Evolutionary conservation across 2,113 vertebrate species (phyloP).

Genomic region (Lucifuga dentata): DNA sequence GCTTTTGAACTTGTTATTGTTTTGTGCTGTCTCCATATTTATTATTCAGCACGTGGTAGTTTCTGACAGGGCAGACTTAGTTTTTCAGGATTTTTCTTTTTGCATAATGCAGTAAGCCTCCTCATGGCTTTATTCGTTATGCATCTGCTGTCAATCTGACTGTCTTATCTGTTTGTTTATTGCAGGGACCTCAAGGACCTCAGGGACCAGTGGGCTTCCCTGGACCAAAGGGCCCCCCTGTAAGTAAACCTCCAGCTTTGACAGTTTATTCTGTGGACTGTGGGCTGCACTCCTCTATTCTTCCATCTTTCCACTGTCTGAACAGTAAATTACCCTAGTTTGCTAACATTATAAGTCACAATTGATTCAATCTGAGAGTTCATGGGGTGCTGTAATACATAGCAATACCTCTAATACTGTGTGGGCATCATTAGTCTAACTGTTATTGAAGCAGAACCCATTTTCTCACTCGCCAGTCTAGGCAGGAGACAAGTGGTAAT

Average conservation of each 20-base stretch:
- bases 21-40: not conserved
- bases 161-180: constrained; percentile 41
- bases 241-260: constrained; percentile 79
- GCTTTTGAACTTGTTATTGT: not conserved
- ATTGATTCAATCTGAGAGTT: constrained; percentile 53
- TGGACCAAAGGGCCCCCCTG: constrained; percentile 95
- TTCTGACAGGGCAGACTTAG: not conserved
- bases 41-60: not conserved
- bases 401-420: constrained; percentile 50
- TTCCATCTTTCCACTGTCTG: not conserved
- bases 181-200: constrained; percentile 96
- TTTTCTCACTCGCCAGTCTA: constrained; percentile 52
- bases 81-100: no score
- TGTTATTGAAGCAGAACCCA: constrained; percentile 59
- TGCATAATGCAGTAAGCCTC: not conserved
- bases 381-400: constrained; percentile 44
- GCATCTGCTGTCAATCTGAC: not conserved
- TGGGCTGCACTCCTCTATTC: not conserved
- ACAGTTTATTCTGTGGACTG: no score
- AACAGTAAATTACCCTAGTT: constrained; percentile 36
- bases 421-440: constrained; percentile 59
- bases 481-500: constrained; percentile 63
- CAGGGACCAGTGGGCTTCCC: constrained; percentile 96
- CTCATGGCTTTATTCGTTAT: not conserved
- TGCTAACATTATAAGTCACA: constrained; percentile 40